phyloP scores from a whole-genome alignment of 2,888 invertebrate species.

The Hedychridium roseum region DNA sequence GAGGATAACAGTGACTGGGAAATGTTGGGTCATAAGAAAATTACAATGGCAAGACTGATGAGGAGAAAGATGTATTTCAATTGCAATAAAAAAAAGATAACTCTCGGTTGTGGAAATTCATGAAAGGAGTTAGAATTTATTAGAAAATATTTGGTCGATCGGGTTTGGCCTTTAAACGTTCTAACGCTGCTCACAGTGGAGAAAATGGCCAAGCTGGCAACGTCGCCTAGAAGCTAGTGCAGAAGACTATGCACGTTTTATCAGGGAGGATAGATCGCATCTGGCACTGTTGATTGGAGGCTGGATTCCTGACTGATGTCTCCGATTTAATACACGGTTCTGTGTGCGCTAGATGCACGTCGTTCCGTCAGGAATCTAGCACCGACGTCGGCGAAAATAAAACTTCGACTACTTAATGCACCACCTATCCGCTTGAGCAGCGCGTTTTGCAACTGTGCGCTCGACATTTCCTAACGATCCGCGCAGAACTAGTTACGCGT shows the following conservation, averaged over 20 bases:
- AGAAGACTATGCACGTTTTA: background rate
- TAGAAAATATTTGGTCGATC: background rate
- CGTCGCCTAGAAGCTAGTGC: background rate
- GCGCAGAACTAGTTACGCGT: too few species aligned
- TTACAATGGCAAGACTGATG: background rate
- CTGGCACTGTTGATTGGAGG: constrained; percentile 33
- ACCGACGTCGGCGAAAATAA: constrained; percentile 23
- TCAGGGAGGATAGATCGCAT: constrained; percentile 16
- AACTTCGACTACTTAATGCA: constrained; percentile 25
- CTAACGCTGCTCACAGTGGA: background rate
- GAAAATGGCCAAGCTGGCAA: background rate
- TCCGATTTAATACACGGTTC: constrained; percentile 24
- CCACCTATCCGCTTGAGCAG: constrained; percentile 19
- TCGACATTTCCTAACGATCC: too few species aligned
- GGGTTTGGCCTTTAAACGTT: background rate
- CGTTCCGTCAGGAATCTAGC: constrained; percentile 28
- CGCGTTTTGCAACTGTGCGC: constrained; percentile 22
- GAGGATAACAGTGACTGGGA: background rate
- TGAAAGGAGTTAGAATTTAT: background rate
- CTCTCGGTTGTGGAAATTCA: too few species aligned
- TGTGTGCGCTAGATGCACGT: constrained; percentile 27
- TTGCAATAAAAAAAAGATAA: background rate
- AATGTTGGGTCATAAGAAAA: background rate
- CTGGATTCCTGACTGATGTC: constrained; percentile 39
- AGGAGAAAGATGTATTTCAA: background rate